Evolutionary conservation across 2,113 vertebrate species (phyloP).

Genomic region (Anarhynchus alexandrinus): DNA sequence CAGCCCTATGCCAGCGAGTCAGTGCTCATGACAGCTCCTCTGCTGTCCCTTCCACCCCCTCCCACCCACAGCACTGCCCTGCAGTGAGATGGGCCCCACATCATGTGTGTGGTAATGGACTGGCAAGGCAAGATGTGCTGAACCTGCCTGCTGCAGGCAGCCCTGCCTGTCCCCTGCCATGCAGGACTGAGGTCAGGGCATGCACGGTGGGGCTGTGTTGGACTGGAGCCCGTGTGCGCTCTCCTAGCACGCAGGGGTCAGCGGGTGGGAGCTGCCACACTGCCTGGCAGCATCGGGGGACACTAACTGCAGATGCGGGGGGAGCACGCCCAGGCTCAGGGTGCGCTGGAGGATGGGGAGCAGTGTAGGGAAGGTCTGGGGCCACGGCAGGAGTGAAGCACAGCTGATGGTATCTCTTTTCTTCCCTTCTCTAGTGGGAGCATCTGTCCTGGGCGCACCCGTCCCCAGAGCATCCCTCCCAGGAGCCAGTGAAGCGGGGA

Average conservation of each 20-base stretch:
- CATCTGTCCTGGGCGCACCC: background rate
- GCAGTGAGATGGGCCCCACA: fast-evolving
- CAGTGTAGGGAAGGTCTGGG: background rate
- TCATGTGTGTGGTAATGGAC: fast-evolving
- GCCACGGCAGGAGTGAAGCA: too few species aligned
- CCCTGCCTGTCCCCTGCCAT: background rate
- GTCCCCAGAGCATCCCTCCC: background rate
- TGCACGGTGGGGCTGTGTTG: fast-evolving
- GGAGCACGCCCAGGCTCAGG: background rate
- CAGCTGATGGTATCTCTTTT: background rate
- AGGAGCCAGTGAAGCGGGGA: background rate
- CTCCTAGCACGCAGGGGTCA: background rate
- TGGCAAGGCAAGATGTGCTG: fast-evolving
- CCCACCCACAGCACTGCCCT: background rate
- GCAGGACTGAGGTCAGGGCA: background rate
- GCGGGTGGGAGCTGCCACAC: fast-evolving
- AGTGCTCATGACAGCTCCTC: background rate
- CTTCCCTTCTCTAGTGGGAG: background rate
- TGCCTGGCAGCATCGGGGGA: background rate
- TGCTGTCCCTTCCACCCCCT: background rate
- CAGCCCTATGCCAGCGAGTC: background rate
- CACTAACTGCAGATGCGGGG: background rate
- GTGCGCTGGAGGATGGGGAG: too few species aligned
- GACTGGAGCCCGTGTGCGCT: background rate
- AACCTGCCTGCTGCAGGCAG: background rate